Evolutionary conservation across 2,888 invertebrate genomes (phyloP).

Genomic region (Xestoiulus laeticollis): DNA sequence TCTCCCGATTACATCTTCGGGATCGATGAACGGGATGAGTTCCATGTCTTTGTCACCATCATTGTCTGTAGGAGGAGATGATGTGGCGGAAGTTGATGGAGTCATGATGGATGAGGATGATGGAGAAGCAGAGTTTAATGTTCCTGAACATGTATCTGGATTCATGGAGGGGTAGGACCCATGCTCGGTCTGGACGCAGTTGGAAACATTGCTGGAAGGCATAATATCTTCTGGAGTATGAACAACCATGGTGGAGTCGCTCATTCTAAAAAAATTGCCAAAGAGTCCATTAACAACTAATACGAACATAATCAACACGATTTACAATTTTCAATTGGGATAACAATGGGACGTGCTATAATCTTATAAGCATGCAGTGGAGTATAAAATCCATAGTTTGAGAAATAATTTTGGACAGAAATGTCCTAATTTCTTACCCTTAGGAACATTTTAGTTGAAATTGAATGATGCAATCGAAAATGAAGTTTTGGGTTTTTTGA

Average conservation of each 20-base stretch:
- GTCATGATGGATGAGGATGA: not conserved
- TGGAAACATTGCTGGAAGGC: not conserved
- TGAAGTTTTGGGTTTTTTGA: no score
- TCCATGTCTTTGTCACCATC: conserved; percentile 41
- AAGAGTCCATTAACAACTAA: not conserved
- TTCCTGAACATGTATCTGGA: not conserved
- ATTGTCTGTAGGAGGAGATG: not conserved
- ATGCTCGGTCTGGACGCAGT: not conserved
- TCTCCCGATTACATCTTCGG: conserved; percentile 27
- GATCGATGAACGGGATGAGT: conserved; percentile 5
- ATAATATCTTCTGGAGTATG: not conserved
- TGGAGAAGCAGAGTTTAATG: not conserved
- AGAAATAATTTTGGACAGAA: no score
- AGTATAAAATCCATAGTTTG: no score
- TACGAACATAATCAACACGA: no score
- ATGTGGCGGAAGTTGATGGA: not conserved
- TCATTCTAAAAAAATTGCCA: not conserved
- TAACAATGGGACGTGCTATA: no score
- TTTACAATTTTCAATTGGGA: no score
- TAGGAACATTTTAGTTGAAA: no score
- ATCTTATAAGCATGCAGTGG: no score
- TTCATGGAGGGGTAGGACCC: not conserved
- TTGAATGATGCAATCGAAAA: no score
- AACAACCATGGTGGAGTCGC: conserved; percentile 21
- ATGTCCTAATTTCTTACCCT: no score